Percentiles rank a stretch among this genome's conserved stretches.
Evolutionary conservation across 2,113 vertebrate species (phyloP).

Genomic region (Falcunculus frontatus): DNA sequence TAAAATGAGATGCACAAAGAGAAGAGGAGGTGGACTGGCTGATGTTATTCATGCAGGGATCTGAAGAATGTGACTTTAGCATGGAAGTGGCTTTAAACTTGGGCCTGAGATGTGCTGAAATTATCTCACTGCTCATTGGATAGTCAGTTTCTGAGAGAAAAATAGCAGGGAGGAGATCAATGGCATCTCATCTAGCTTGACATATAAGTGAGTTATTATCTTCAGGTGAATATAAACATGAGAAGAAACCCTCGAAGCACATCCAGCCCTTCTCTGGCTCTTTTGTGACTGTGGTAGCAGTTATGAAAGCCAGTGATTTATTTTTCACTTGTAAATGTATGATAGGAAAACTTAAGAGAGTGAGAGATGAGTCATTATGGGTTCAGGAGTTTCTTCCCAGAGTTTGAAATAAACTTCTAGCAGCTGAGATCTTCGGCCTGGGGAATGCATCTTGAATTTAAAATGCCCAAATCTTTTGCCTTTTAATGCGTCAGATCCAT

Average conservation of each 20-base stretch:
- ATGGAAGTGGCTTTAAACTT: not conserved
- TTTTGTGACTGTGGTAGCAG: conserved; percentile 1
- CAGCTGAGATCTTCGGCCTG: not conserved
- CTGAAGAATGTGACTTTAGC: not conserved
- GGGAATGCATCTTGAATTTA: not conserved
- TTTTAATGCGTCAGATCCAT: not conserved
- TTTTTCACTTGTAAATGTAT: not conserved
- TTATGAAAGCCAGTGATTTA: conserved; percentile 5
- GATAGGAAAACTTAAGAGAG: not conserved
- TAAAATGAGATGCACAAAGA: not conserved
- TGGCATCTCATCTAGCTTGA: not conserved
- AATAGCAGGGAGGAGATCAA: conserved; percentile 1
- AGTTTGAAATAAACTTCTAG: conserved; percentile 3
- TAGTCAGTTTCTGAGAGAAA: not conserved
- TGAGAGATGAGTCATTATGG: conserved; percentile 31
- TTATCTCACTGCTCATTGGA: not conserved
- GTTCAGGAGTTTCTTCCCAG: not conserved
- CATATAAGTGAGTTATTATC: not conserved
- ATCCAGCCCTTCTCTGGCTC: not conserved
- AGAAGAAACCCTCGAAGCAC: not conserved
- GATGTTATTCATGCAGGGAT: not conserved
- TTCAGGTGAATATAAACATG: conserved; percentile 23
- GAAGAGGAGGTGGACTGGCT: not conserved
- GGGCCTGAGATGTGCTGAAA: not conserved
- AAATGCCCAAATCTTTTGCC: not conserved